These are phyloP conservation scores for Tyrannus savana DNA, from an alignment of 2,113 vertebrate genomes.

Conservation along the genomic window DNA sequence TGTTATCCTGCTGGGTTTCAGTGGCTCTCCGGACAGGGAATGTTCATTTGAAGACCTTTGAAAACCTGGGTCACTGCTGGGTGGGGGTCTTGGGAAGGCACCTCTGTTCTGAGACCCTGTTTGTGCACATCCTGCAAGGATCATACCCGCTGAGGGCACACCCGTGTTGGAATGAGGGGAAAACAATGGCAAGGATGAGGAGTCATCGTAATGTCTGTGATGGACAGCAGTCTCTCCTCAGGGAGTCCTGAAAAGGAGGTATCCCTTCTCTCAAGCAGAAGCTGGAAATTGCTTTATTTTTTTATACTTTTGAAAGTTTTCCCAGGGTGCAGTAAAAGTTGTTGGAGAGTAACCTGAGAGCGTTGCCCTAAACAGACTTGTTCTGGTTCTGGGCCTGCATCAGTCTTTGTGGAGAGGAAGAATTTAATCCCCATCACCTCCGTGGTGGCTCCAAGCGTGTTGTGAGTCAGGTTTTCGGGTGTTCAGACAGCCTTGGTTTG, in stretches of 20 bases:
- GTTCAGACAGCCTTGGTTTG: neutral
- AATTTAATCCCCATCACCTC: neutral
- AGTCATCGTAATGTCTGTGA: neutral
- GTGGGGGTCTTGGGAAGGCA: neutral
- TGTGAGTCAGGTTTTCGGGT: neutral
- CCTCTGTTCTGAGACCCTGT: neutral
- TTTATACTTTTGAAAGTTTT: neutral
- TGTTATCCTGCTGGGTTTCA: neutral
- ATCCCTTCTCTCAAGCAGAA: neutral
- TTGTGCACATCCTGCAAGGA: neutral
- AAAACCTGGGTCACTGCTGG: neutral
- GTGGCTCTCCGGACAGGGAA: neutral
- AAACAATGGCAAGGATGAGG: accelerated
- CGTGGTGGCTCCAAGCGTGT: neutral
- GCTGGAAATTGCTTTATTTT: neutral
- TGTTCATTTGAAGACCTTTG: neutral
- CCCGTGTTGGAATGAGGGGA: accelerated
- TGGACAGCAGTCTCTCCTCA: neutral
- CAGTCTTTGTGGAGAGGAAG: neutral
- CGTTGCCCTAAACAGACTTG: neutral
- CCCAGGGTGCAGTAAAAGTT: neutral
- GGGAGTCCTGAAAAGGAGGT: neutral
- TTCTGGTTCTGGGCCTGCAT: neutral
- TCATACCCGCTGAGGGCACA: neutral
- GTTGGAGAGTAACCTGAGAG: neutral